Evolutionary conservation across 2,797 vertebrate genomes (phyloP).

Genomic region (Sebastes nivosus): DNA sequence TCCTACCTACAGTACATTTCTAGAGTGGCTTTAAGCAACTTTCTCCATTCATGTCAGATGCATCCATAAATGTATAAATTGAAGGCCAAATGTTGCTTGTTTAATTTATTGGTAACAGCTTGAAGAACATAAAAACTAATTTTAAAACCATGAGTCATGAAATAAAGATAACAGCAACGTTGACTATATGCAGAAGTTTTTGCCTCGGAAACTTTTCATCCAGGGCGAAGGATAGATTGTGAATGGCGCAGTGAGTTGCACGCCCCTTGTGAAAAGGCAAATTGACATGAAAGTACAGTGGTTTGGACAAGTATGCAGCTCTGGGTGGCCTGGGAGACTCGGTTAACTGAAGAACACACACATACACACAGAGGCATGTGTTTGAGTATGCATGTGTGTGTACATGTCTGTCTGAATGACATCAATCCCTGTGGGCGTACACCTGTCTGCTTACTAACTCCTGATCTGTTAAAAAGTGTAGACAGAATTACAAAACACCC

Average conservation of each 20-base stretch:
- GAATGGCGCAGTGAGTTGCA: conserved; percentile 5
- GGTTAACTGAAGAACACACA: conserved; percentile 15
- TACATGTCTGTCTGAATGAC: not conserved
- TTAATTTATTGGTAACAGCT: not conserved
- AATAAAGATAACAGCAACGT: not conserved
- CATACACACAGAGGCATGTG: not conserved
- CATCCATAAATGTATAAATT: not conserved
- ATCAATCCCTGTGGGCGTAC: conserved; percentile 6
- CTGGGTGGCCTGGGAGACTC: conserved; percentile 30
- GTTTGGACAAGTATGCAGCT: conserved; percentile 57
- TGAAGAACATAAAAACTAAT: not conserved
- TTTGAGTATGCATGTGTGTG: not conserved
- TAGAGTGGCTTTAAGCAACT: not conserved
- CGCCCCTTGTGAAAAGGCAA: conserved; percentile 46
- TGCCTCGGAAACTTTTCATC: conserved; percentile 34
- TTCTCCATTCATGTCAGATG: not conserved
- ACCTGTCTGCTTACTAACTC: conserved; percentile 24
- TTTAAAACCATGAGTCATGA: not conserved
- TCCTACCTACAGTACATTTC: not conserved
- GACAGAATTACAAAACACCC: not conserved
- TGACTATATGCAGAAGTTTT: conserved; percentile 11
- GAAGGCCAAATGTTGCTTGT: not conserved
- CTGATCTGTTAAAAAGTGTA: conserved; percentile 9
- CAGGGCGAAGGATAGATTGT: conserved; percentile 4
- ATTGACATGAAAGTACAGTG: conserved; percentile 65